A percentile compares a stretch with the other conserved stretches of the same genome.
Conservation (phyloP, 1,140 invertebrate species). For the Thaumetopoea pityocampa region DNA sequence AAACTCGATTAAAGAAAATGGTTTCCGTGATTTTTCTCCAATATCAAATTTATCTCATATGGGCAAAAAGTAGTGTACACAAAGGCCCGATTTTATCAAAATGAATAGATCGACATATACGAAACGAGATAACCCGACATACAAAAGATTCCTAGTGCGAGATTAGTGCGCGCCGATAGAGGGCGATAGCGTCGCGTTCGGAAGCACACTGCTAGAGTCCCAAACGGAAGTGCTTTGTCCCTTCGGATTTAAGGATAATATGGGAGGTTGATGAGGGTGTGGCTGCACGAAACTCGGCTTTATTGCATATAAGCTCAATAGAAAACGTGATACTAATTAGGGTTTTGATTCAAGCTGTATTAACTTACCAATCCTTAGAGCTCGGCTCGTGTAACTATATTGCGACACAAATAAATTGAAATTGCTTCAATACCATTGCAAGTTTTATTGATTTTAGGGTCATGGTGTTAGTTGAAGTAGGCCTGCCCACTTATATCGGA, state of each 20-base stretch:
- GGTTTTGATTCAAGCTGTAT: no score
- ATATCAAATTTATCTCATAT: no score
- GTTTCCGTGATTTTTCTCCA: no score
- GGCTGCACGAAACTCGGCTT: conserved; percentile 13
- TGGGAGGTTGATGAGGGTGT: conserved; percentile 9
- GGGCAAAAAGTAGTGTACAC: conserved; percentile 9
- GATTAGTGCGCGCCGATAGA: conserved; percentile 11
- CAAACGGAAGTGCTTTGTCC: conserved; percentile 26
- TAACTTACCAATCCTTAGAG: no score
- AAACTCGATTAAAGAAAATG: no score
- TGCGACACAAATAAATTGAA: no score
- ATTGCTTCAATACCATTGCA: no score
- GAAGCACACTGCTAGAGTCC: conserved; percentile 8
- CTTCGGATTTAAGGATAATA: conserved; percentile 18
- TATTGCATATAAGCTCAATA: conserved; percentile 10
- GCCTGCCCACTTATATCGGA: no score
- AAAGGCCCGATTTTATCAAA: conserved; percentile 14
- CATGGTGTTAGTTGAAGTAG: no score
- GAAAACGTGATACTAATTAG: conserved; percentile 13
- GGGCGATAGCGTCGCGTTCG: conserved; percentile 6
- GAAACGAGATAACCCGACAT: conserved; percentile 8
- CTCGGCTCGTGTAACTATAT: no score
- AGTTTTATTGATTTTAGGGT: no score
- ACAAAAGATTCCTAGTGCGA: conserved; percentile 11
- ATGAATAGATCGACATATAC: conserved; percentile 16